Conservation (phyloP, 2,888 invertebrate species). For the Epicampocera succincta region DNA sequence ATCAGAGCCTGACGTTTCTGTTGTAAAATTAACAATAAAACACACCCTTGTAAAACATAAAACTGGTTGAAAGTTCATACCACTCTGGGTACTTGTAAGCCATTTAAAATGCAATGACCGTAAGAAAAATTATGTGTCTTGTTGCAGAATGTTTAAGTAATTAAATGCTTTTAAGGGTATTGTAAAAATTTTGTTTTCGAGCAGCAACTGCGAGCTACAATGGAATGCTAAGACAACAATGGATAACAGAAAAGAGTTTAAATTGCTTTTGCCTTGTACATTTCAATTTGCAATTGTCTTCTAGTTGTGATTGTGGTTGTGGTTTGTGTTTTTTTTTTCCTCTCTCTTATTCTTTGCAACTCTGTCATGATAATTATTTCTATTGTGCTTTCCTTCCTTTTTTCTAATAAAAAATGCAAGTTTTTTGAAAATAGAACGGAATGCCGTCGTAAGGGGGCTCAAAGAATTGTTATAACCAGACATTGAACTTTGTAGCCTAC, state of each 20-base stretch:
- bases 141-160: slow-evolving; percentile 33
- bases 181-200: slow-evolving; percentile 25
- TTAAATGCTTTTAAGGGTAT: slow-evolving; percentile 58
- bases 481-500: too few species aligned
- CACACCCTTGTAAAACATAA: slow-evolving; percentile 2
- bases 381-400: neutral
- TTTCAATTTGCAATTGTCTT: slow-evolving; percentile 35
- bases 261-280: slow-evolving; percentile 32
- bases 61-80: slow-evolving; percentile 2
- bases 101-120: slow-evolving; percentile 34
- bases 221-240: slow-evolving; percentile 22
- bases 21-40: neutral
- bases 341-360: neutral
- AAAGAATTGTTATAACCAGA: too few species aligned
- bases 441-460: too few species aligned
- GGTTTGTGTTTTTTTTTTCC: neutral
- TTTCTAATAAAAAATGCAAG: too few species aligned
- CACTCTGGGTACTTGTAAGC: slow-evolving; percentile 8
- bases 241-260: neutral
- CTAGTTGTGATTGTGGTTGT: slow-evolving; percentile 6
- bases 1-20: neutral
- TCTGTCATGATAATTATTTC: slow-evolving; percentile 41
- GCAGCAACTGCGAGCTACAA: neutral
- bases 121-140: slow-evolving; percentile 24
- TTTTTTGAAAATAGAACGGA: too few species aligned